phyloP scores from a whole-genome alignment of 2,797 vertebrate genomes.

The Carcharodon carcharias region DNA sequence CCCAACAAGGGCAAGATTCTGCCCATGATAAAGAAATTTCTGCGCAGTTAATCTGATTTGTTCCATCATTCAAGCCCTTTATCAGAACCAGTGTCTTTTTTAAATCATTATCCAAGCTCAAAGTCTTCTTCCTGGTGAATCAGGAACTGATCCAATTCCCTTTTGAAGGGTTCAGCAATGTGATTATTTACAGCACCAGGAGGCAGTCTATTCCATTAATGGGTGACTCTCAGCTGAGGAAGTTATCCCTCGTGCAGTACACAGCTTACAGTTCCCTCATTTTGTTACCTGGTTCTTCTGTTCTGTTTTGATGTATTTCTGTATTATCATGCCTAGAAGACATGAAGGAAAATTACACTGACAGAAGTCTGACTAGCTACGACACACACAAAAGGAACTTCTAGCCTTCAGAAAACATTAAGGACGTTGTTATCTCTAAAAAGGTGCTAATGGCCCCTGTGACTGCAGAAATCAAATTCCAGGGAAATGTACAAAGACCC shows the following conservation, averaged over 20 bases:
- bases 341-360: too few species aligned
- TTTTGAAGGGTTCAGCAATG: background rate
- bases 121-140: background rate
- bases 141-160: background rate
- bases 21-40: background rate
- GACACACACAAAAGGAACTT: too few species aligned
- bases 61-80: background rate
- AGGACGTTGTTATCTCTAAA: too few species aligned
- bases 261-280: background rate
- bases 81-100: background rate
- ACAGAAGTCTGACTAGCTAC: too few species aligned
- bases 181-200: background rate
- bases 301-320: background rate
- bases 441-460: too few species aligned
- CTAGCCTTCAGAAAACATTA: too few species aligned
- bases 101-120: background rate
- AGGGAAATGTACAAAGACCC: too few species aligned
- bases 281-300: background rate
- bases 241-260: background rate
- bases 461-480: too few species aligned
- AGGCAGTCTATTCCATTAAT: background rate
- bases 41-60: background rate
- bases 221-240: background rate
- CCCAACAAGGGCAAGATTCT: too few species aligned
- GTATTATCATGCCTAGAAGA: too few species aligned